Percentiles rank a stretch among this genome's conserved stretches.
phyloP scores from a whole-genome alignment of 2,113 vertebrate species.

The Nanorana parkeri region DNA sequence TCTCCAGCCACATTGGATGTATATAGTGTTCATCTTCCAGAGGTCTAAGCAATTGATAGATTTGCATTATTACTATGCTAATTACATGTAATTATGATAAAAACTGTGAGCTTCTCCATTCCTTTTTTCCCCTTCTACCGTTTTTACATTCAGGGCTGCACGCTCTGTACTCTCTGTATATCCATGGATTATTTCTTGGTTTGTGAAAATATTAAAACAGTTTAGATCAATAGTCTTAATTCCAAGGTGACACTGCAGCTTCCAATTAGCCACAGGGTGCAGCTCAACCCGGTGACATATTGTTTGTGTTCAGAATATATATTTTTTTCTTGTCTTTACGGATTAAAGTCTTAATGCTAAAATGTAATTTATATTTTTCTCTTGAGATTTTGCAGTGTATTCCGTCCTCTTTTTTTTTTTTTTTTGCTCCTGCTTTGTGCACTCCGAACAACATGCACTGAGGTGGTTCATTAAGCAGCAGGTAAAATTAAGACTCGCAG shows the following conservation, averaged over 20 bases:
- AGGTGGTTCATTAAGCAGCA: conserved; percentile 49
- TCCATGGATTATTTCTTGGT: conserved; percentile 25
- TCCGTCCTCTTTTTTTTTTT: not conserved
- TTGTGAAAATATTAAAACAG: not conserved
- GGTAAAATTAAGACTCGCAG: conserved; percentile 47
- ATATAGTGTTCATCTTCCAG: too few relatives aligned
- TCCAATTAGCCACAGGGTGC: conserved; percentile 28
- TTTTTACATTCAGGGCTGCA: too few relatives aligned
- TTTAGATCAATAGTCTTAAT: conserved; percentile 21
- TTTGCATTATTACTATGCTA: too few relatives aligned
- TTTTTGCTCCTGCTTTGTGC: conserved; percentile 21
- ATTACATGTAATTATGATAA: too few relatives aligned
- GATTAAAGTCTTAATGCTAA: conserved; percentile 44
- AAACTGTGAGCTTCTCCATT: too few relatives aligned
- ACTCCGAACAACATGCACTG: conserved; percentile 38
- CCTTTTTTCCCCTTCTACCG: too few relatives aligned
- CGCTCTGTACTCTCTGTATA: not conserved
- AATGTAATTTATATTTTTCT: conserved; percentile 44
- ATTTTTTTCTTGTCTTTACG: conserved; percentile 26
- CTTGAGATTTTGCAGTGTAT: conserved; percentile 26
- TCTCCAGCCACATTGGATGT: too few relatives aligned
- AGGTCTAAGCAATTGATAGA: too few relatives aligned
- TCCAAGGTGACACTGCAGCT: conserved; percentile 20
- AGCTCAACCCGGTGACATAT: conserved; percentile 12
- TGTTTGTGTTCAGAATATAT: conserved; percentile 19